Percentiles rank a stretch among this genome's conserved stretches.
phyloP scores from a whole-genome alignment of 2,888 invertebrate species.

The Pycnomerus fuliginosus region DNA sequence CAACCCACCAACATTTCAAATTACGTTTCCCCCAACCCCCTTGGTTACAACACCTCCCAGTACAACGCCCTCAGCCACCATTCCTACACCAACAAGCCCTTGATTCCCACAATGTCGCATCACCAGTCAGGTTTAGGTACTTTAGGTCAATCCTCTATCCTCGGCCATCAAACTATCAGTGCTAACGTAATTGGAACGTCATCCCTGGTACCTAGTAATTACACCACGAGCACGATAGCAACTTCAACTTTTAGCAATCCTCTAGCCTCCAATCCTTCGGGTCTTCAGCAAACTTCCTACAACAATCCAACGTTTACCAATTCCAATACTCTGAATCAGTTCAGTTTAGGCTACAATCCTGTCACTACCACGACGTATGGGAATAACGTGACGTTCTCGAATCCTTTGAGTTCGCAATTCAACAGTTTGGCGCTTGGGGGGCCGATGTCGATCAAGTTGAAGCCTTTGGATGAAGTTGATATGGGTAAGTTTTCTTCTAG shows the following conservation, averaged over 20 bases:
- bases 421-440: constrained; percentile 54
- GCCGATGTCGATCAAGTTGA: constrained; percentile 64
- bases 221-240: constrained; percentile 57
- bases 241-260: constrained; percentile 15
- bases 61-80: constrained; percentile 47
- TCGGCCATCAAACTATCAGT: constrained; percentile 29
- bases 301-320: constrained; percentile 56
- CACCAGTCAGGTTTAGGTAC: constrained; percentile 37
- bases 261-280: constrained; percentile 30
- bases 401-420: constrained; percentile 61
- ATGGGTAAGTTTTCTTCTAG: constrained; percentile 52
- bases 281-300: constrained; percentile 51
- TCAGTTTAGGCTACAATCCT: constrained; percentile 52
- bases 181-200: constrained; percentile 32
- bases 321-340: constrained; percentile 51
- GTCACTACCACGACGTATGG: constrained; percentile 39
- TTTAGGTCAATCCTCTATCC: constrained; percentile 38
- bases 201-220: constrained; percentile 56
- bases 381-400: constrained; percentile 63
- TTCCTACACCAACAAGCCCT: constrained; percentile 42
- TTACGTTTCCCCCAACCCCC: constrained; percentile 35
- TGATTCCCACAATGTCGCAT: constrained; percentile 26
- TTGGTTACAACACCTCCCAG: constrained; percentile 39
- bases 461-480: constrained; percentile 72
- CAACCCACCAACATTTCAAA: constrained; percentile 31